Evolutionary conservation across 1,140 invertebrate species (phyloP).

Genomic region (Camponotus vicinus): DNA sequence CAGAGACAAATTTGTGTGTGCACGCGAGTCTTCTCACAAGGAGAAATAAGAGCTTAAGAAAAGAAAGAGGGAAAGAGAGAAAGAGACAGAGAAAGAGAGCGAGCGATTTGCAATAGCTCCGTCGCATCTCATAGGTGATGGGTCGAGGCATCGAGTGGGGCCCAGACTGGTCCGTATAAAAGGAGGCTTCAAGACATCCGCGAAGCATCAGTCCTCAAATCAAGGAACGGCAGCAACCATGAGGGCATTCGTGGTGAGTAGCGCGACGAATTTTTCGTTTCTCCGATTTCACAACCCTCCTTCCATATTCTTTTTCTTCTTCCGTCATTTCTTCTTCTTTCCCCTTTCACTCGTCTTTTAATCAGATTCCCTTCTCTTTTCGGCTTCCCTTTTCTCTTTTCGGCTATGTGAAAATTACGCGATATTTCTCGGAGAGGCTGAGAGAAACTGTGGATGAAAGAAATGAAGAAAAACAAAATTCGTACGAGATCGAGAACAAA

Average conservation of each 20-base stretch:
- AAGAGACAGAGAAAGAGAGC: conserved; percentile 74
- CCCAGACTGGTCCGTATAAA: conserved; percentile 81
- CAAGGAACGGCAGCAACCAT: conserved; percentile 86
- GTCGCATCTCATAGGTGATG: conserved; percentile 86
- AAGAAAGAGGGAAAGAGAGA: conserved; percentile 65
- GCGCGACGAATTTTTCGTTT: conserved; percentile 66
- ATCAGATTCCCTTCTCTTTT: background rate
- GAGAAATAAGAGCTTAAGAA: conserved; percentile 57
- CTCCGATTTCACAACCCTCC: conserved; percentile 23
- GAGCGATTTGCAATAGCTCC: conserved; percentile 83
- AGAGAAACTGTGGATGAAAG: conserved; percentile 13
- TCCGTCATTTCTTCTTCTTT: background rate
- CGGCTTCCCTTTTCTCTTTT: background rate
- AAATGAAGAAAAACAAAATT: background rate
- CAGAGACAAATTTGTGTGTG: conserved; percentile 43
- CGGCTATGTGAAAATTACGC: background rate
- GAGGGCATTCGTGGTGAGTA: conserved; percentile 87
- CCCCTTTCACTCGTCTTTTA: background rate
- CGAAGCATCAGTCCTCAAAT: conserved; percentile 86
- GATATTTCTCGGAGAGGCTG: conserved; percentile 21
- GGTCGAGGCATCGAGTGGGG: conserved; percentile 82
- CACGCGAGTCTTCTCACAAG: background rate
- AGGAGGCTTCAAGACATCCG: conserved; percentile 83
- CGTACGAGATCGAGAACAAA: conserved; percentile 11
- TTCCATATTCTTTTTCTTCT: conserved; percentile 1